These are phyloP conservation scores for Montipora cactus DNA, from an alignment of 64 coral and sea anemone species.

Conservation along the genomic window DNA sequence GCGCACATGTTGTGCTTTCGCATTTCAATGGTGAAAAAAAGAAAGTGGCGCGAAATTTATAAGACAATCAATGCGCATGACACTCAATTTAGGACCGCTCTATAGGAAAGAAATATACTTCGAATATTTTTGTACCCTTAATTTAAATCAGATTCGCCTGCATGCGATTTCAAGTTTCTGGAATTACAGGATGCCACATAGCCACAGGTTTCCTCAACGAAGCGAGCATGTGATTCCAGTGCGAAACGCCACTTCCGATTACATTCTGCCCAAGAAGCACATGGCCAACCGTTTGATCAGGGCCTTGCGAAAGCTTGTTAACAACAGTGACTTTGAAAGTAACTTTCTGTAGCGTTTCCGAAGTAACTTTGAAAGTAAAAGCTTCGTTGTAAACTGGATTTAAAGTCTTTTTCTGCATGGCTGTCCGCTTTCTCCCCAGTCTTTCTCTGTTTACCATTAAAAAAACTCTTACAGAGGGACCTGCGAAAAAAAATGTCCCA, in stretches of 20 bases:
- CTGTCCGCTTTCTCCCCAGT: conserved; percentile 90
- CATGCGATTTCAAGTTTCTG: not conserved
- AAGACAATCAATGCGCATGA: too few species aligned
- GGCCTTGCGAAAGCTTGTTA: conserved; percentile 92
- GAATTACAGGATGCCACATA: conserved; percentile 98
- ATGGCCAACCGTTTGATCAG: conserved; percentile 90
- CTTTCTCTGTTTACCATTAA: conserved; percentile 88
- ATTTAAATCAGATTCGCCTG: too few species aligned
- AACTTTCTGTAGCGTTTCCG: conserved; percentile 77
- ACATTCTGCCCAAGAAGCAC: conserved; percentile 86
- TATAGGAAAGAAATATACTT: too few species aligned
- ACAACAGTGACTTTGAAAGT: conserved; percentile 85
- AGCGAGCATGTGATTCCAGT: conserved; percentile 96
- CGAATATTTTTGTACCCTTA: too few species aligned
- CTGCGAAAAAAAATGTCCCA: conserved; percentile 16
- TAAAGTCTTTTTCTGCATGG: conserved; percentile 84
- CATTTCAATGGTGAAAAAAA: too few species aligned
- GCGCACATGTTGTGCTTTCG: not conserved
- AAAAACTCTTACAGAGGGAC: conserved; percentile 89
- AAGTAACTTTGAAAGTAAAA: conserved; percentile 97
- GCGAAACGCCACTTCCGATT: conserved; percentile 88
- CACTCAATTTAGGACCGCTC: too few species aligned
- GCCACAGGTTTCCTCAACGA: conserved; percentile 88
- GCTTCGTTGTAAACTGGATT: conserved; percentile 99
- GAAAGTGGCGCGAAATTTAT: too few species aligned